Evolutionary conservation across 2,113 vertebrate genomes (phyloP).

Genomic region (Halcyon senegalensis): DNA sequence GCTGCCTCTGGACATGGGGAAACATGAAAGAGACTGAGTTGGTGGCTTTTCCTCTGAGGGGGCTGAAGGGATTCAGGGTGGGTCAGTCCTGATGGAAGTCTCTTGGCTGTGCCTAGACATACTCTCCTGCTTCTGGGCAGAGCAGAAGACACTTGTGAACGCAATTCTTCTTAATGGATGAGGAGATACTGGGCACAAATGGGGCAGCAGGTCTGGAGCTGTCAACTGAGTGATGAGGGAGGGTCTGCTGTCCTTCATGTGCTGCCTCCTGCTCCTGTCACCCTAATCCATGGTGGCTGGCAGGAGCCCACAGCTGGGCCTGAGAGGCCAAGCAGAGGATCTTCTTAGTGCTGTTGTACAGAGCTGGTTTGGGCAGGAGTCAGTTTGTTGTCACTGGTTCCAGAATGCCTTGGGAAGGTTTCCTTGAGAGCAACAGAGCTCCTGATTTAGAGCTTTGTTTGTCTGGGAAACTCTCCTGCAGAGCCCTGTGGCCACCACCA

Average conservation of each 20-base stretch:
- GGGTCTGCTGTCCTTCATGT: neutral
- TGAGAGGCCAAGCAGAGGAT: neutral
- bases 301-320: neutral
- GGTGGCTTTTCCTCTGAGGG: neutral
- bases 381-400: neutral
- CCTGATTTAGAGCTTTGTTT: neutral
- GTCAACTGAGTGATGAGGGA: neutral
- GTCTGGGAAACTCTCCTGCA: neutral
- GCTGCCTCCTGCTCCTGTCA: neutral
- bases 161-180: neutral
- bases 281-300: fast-evolving
- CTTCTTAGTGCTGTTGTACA: fast-evolving
- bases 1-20: fast-evolving
- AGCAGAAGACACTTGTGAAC: neutral
- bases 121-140: neutral
- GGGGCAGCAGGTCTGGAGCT: neutral
- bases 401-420: neutral
- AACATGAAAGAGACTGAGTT: neutral
- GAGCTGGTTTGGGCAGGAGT: neutral
- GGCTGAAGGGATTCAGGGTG: neutral
- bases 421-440: neutral
- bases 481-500: neutral
- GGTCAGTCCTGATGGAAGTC: neutral
- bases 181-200: neutral
- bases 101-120: neutral